Conservation (phyloP, 2,888 invertebrate species). For the Microctonus hyperodae region DNA sequence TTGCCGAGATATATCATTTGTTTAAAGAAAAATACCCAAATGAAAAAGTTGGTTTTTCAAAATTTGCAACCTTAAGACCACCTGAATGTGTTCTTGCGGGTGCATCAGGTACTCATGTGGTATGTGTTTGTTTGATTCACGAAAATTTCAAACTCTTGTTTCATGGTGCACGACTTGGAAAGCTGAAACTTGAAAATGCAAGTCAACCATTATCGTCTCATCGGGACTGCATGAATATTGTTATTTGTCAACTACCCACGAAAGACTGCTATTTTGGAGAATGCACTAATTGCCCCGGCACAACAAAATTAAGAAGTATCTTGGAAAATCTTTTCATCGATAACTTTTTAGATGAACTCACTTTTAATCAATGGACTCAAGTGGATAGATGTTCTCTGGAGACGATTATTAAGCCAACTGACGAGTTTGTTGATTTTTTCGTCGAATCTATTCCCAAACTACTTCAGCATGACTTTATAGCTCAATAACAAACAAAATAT, state of each 20-base stretch:
- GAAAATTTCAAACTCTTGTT: slow-evolving; percentile 17
- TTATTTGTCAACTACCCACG: slow-evolving; percentile 30
- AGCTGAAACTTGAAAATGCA: slow-evolving; percentile 18
- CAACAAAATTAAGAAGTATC: neutral
- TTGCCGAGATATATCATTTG: slow-evolving; percentile 9
- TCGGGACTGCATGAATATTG: slow-evolving; percentile 27
- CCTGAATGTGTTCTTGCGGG: slow-evolving; percentile 8
- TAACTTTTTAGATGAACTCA: slow-evolving; percentile 29
- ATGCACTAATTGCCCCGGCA: slow-evolving; percentile 27
- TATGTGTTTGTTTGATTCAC: slow-evolving; percentile 6
- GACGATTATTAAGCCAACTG: slow-evolving; percentile 32
- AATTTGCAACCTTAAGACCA: slow-evolving; percentile 18
- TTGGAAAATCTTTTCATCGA: slow-evolving; percentile 25
- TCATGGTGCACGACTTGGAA: slow-evolving; percentile 15
- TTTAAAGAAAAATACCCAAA: neutral
- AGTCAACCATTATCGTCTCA: slow-evolving; percentile 17
- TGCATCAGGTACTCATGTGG: neutral
- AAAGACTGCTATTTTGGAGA: slow-evolving; percentile 27
- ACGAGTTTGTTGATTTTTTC: slow-evolving; percentile 34
- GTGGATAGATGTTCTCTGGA: slow-evolving; percentile 36
- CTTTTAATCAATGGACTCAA: slow-evolving; percentile 39
- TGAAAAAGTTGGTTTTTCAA: slow-evolving; percentile 4
- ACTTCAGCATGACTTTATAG: slow-evolving; percentile 32
- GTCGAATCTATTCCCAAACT: slow-evolving; percentile 28
- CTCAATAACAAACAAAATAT: slow-evolving; percentile 33